Evolutionary conservation across 1,140 invertebrate genomes (phyloP), one percentile per base, ranked within the genome.

Genomic region (Tetramorium alpestre): DNA sequence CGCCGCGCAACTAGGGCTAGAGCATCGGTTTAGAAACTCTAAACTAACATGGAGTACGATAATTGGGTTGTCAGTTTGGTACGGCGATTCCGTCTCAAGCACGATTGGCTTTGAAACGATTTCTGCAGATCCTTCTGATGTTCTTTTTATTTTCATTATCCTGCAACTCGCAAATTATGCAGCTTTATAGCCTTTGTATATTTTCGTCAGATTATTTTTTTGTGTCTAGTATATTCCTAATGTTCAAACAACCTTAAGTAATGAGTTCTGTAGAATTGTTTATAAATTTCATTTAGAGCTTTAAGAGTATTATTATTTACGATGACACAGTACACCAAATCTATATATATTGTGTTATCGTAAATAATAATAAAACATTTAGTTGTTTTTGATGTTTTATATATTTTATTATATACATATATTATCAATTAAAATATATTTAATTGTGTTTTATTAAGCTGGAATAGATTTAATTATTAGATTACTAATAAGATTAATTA

Each of bases 41-140:
- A 73, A 75, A 75, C 41, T 49, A 84, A 84, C 28, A 62, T 84
- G 69, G 69, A 84, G 80, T 84, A 41, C 44, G 54, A 84, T 72
- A 82, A 56, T 60, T 73, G 5, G 28, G 33, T 16, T 67, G 67
- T 47, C 25, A 60, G 38, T 58, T 72, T 10, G 44, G 3, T 22
- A 38, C 8, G 13, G 5, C 7, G 10, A 60, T 51, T 81, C 6
- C 65, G 33, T n/a, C 8, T 41, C 1, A 4, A 62, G 70, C 10
- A 16, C 11, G 10, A 60, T 73, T 44, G 44, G 0, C 56, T 81
- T 60, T 4, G 3, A 60, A 4, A 54, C 38, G 64, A 6, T 82
- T 54, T 22, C 62, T 60, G 2, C 16, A 13, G 0, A 69, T 38
- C 58, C 2, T 38, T 13, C 0, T 28, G 7, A 69, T 6, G 10